Evolutionary conservation across 2,888 invertebrate species (phyloP).

Genomic region (Koerneria pararmatus): DNA sequence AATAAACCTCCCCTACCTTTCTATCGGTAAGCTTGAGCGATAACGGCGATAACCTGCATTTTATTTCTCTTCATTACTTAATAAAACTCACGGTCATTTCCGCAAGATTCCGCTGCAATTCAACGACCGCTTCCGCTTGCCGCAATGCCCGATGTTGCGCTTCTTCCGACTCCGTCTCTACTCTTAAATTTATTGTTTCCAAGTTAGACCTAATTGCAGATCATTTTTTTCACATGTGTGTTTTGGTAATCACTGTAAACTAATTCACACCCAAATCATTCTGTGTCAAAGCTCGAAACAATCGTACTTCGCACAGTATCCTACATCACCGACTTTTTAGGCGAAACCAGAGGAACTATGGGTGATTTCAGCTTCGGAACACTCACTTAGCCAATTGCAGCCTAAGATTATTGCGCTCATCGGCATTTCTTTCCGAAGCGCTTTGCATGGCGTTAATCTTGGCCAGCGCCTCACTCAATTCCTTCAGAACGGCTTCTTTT

Average conservation of each 20-base stretch:
- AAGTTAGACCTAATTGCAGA: too few relatives aligned
- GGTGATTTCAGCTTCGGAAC: too few relatives aligned
- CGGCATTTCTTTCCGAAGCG: conserved; percentile 28
- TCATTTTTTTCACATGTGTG: too few relatives aligned
- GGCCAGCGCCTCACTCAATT: conserved; percentile 32
- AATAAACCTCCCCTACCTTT: neutral
- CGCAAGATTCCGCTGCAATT: conserved; percentile 43
- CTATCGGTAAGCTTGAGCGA: too few relatives aligned
- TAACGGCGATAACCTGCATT: neutral
- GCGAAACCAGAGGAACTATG: too few relatives aligned
- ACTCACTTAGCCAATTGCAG: conserved; percentile 18
- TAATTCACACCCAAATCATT: too few relatives aligned
- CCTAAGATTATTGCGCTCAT: conserved; percentile 19
- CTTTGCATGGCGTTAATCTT: conserved; percentile 36
- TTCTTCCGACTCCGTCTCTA: conserved; percentile 21
- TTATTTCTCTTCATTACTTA: neutral
- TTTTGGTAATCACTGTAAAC: too few relatives aligned
- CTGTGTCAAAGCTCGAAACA: too few relatives aligned
- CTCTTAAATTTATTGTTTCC: neutral
- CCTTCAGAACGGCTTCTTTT: conserved; percentile 30
- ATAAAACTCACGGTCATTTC: conserved; percentile 48
- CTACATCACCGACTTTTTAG: too few relatives aligned
- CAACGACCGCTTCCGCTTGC: conserved; percentile 43
- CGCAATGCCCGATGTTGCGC: conserved; percentile 28
- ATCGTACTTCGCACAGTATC: too few relatives aligned